Base-by-base conservation (phyloP, 2,888 invertebrate genomes). In the Drosophila mettleri region DNA sequence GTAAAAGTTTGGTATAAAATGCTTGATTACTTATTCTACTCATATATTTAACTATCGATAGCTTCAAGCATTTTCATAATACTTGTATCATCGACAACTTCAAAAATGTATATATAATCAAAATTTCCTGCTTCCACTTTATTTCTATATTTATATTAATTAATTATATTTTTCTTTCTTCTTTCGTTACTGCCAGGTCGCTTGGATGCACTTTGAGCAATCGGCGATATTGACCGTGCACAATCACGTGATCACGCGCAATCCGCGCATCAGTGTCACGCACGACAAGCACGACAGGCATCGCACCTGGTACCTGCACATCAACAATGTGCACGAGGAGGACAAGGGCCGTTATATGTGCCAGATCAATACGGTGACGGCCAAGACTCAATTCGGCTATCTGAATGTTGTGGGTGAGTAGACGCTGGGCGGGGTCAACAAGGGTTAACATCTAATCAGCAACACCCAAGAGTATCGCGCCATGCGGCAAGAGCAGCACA, bases 141-240 rank as follows among this genome's bases (percentile, higher is more conserved):
- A n/a, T n/a, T n/a, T n/a, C n/a, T n/a, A n/a, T n/a, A n/a, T n/a
- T n/a, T n/a, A n/a, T n/a, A n/a, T n/a, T n/a, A n/a, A n/a, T n/a
- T n/a, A n/a, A n/a, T n/a, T n/a, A 8, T 46, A 10, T 6, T 3
- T 24, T 3, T 22, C 41, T n/a, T 4, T 20, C n/a, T 16, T 2
- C n/a, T 16, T 45, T 10, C 2, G 8, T n/a, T n/a, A n/a, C n/a
- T n/a, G n/a, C 12, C 20, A 98, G 98, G 97, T 98, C 70, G 98
- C 98, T 72, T 98, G 98, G 98, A 98, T 98, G 96, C 96, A 98
- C 92, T 97, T 97, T 92, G 98, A 98, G 92, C 97, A 97, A 93
- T 97, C 97, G 39, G 97, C 98, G 34, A 98, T 98, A 89, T 93
- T 98, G 90, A 97, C 98, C 36, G 97, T 98, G 53, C 97, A 98